Evolutionary conservation across 2,797 vertebrate genomes (phyloP).

Genomic region (Schizopygopsis pylzovi): DNA sequence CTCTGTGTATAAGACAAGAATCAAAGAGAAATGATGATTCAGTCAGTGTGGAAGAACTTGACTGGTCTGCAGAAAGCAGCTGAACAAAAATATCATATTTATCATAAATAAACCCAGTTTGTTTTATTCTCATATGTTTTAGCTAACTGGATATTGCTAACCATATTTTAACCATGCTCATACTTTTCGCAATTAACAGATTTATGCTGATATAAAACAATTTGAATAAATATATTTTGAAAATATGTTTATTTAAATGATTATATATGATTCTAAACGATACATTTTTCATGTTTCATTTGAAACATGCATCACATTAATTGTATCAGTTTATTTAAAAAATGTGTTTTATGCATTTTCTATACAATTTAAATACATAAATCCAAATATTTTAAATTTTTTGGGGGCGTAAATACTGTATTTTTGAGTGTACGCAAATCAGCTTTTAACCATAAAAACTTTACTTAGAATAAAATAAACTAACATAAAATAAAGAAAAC

Average conservation of each 20-base stretch:
- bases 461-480: neutral
- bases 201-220: neutral
- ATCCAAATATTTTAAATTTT: neutral
- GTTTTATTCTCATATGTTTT: neutral
- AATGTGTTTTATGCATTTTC: neutral
- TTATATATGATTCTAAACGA: neutral
- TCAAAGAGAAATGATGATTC: too few species aligned
- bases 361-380: neutral
- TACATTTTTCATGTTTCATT: neutral
- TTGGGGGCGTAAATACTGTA: neutral
- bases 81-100: neutral
- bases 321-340: too few species aligned
- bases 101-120: neutral
- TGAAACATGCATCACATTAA: neutral
- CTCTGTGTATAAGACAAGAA: too few species aligned
- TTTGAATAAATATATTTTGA: neutral
- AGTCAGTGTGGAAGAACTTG: too few species aligned
- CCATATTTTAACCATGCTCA: neutral
- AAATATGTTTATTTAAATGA: neutral
- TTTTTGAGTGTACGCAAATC: neutral
- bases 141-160: neutral
- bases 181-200: neutral
- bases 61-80: too few species aligned
- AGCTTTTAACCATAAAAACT: neutral
- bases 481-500: neutral